Conservation (phyloP, 1,140 invertebrate species). For the Megalonaias nervosa region DNA sequence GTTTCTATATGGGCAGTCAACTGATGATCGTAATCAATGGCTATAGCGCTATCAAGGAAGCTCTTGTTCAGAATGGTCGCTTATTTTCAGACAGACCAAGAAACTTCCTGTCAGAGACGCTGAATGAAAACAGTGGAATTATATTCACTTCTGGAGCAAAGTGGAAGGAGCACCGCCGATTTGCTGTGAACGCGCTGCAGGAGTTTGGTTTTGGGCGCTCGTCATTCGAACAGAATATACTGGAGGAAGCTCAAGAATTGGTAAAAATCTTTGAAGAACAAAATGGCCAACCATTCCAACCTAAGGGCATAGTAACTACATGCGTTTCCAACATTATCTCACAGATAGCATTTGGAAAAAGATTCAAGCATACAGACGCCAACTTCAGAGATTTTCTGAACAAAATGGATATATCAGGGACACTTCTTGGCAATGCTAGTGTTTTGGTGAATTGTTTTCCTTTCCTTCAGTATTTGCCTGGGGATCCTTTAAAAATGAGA, state of each 20-base stretch:
- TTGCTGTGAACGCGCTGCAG: not conserved
- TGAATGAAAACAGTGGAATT: not conserved
- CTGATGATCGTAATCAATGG: no score
- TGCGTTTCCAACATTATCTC: constrained; percentile 75
- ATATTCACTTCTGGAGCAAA: constrained; percentile 1
- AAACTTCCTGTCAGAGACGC: no score
- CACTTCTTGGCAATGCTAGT: not conserved
- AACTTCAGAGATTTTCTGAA: constrained; percentile 15
- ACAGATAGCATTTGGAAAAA: constrained; percentile 75
- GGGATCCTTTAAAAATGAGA: constrained; percentile 29
- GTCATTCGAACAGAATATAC: not conserved
- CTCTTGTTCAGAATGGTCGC: no score
- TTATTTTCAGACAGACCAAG: no score
- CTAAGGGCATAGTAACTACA: constrained; percentile 20
- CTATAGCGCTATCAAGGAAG: no score
- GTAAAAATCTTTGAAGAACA: not conserved
- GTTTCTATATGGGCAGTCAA: no score
- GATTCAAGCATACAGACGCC: constrained; percentile 73
- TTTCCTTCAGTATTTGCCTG: constrained; percentile 12
- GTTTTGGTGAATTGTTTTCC: constrained; percentile 7
- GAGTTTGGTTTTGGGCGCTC: constrained; percentile 3
- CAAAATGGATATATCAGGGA: not conserved
- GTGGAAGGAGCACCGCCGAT: constrained; percentile 16
- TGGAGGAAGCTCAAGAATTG: not conserved
- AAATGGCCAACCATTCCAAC: constrained; percentile 20